Conservation (phyloP, 2,888 invertebrate species). For the Hydrotaea diabolus region DNA sequence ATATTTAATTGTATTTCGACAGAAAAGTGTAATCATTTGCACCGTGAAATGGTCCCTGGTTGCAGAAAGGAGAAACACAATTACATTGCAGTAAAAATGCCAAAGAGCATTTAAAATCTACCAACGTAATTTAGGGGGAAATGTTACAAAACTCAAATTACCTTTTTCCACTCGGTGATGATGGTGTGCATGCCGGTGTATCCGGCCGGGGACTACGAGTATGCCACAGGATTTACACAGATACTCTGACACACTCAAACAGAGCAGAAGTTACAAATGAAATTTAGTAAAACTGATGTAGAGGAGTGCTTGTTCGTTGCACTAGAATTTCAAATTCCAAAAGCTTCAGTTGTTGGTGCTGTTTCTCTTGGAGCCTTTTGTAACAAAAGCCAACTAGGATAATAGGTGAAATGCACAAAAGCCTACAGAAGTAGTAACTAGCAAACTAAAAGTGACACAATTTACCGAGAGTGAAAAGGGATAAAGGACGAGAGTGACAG, state of each 20-base stretch:
- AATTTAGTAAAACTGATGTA: constrained; percentile 33
- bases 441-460: constrained; percentile 54
- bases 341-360: constrained; percentile 13
- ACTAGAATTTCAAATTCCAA: constrained; percentile 64
- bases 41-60: background rate
- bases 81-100: constrained; percentile 62
- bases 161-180: constrained; percentile 32
- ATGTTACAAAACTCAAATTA: constrained; percentile 51
- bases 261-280: constrained; percentile 6
- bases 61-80: constrained; percentile 43
- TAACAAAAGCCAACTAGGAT: constrained; percentile 59
- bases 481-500: background rate
- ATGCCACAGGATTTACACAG: constrained; percentile 8
- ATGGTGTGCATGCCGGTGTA: background rate
- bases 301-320: constrained; percentile 29
- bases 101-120: constrained; percentile 51
- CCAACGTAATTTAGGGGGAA: constrained; percentile 62
- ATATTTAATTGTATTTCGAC: constrained; percentile 1
- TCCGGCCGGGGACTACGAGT: background rate
- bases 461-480: constrained; percentile 43
- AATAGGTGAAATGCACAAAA: constrained; percentile 50
- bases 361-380: background rate
- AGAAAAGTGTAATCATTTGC: constrained; percentile 5
- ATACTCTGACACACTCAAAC: background rate
- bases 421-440: constrained; percentile 31